Evolutionary conservation across 2,113 vertebrate species (phyloP).

Genomic region (Caracal caracal): DNA sequence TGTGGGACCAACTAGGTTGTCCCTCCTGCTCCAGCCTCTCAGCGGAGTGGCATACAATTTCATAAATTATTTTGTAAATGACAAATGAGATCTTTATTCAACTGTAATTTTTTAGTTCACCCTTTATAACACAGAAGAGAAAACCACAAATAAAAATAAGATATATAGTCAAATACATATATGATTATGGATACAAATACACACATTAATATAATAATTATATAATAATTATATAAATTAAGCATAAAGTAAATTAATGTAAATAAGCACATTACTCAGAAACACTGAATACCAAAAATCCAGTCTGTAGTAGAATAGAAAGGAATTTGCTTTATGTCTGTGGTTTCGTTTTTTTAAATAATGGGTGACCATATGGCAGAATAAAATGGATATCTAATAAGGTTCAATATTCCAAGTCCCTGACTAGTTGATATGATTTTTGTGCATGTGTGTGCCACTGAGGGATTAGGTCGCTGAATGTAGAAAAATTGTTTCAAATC

Average conservation of each 20-base stretch:
- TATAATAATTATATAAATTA: neutral
- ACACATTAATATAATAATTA: neutral
- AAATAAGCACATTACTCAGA: neutral
- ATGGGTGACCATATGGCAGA: neutral
- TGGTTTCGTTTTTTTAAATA: neutral
- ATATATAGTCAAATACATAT: neutral
- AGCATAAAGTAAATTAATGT: neutral
- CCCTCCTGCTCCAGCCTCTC: neutral
- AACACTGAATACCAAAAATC: neutral
- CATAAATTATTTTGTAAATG: neutral
- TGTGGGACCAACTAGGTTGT: neutral
- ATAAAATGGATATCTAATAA: neutral
- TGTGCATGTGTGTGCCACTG: neutral
- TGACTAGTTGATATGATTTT: neutral
- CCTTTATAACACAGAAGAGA: neutral
- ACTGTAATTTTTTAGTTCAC: neutral
- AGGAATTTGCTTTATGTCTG: neutral
- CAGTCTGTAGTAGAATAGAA: neutral
- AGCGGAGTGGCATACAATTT: neutral
- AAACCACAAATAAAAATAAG: neutral
- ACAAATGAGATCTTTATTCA: neutral
- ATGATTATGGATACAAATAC: neutral
- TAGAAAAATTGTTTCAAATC: neutral
- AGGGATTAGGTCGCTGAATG: neutral
- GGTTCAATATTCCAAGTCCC: neutral